Conservation (phyloP, 2,888 invertebrate genomes). For the Aquatica leii region DNA sequence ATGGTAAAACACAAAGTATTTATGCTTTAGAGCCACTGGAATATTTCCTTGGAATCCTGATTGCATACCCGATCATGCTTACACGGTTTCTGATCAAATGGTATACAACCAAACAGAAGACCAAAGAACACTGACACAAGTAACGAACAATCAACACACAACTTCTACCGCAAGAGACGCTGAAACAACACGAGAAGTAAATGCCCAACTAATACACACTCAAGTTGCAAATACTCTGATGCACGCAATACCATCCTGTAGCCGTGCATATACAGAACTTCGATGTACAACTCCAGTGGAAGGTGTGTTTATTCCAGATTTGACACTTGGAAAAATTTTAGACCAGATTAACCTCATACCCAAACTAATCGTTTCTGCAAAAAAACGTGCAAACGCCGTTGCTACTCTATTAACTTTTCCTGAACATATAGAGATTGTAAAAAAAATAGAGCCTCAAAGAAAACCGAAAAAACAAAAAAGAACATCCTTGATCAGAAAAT, state of each 20-base stretch:
- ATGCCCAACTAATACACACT: not conserved
- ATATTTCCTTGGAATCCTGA: not conserved
- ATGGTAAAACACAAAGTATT: no score
- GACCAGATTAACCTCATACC: conserved; percentile 14
- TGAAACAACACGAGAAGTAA: conserved; percentile 3
- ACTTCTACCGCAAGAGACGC: not conserved
- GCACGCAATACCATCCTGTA: no score
- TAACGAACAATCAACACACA: no score
- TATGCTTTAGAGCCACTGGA: conserved; percentile 14
- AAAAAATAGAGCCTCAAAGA: conserved; percentile 17
- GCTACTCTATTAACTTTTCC: no score
- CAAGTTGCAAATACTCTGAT: not conserved
- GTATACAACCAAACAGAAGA: no score
- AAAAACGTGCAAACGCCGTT: conserved; percentile 16
- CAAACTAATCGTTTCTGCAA: conserved; percentile 13
- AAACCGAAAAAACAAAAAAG: conserved; percentile 16
- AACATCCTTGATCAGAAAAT: not conserved
- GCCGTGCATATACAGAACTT: not conserved
- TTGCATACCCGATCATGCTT: not conserved
- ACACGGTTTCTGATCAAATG: no score
- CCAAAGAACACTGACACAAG: no score
- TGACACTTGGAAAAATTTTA: conserved; percentile 14
- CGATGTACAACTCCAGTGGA: conserved; percentile 3
- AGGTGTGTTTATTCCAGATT: conserved; percentile 6
- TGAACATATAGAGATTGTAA: conserved; percentile 18